Evolutionary conservation across 2,113 vertebrate species (phyloP).

Genomic region (Cromileptes altivelis): DNA sequence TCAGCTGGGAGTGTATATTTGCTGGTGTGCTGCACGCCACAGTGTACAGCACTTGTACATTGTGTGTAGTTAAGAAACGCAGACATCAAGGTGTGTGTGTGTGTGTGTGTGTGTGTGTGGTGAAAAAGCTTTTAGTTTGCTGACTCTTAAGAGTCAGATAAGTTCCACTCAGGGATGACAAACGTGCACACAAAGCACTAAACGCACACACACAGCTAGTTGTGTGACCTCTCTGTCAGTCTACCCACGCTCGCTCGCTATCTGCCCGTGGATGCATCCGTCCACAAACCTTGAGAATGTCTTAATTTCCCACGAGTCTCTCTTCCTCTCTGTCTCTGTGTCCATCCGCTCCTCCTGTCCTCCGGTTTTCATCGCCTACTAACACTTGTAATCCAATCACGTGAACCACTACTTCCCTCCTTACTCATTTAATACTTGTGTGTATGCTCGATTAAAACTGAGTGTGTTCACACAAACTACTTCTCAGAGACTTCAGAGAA

Average conservation of each 20-base stretch:
- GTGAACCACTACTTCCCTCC: not conserved
- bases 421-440: not conserved
- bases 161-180: conserved; percentile 25
- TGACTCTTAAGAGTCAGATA: conserved; percentile 28
- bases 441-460: not conserved
- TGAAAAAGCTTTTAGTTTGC: conserved; percentile 62
- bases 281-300: conserved; percentile 44
- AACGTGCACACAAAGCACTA: conserved; percentile 14
- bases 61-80: not conserved
- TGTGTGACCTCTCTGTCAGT: conserved; percentile 58
- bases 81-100: conserved; percentile 9
- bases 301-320: conserved; percentile 66
- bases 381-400: conserved; percentile 16
- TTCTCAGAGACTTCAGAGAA: too few relatives aligned
- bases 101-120: not conserved
- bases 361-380: conserved; percentile 7
- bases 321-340: conserved; percentile 7
- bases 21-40: not conserved
- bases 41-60: not conserved
- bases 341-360: not conserved
- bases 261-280: conserved; percentile 27
- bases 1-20: not conserved
- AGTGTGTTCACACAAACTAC: not conserved
- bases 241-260: conserved; percentile 34
- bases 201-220: not conserved